These are phyloP conservation scores for Ernsta delagoae DNA, from an alignment of 2,888 invertebrate genomes.

Conservation along the genomic window DNA sequence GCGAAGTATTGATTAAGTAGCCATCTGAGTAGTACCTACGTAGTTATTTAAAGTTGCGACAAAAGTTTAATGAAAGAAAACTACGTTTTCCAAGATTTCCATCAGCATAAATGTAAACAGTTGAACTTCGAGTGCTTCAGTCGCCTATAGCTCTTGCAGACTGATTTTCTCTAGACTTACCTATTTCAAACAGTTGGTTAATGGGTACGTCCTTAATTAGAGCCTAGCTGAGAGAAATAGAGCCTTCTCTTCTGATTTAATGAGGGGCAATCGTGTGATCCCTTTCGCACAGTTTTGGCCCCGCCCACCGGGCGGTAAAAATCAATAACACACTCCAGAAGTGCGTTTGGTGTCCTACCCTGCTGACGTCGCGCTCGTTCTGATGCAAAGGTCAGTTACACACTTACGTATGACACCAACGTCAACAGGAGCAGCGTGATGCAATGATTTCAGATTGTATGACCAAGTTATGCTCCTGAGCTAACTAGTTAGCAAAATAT, in stretches of 20 bases:
- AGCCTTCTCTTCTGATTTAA: slow-evolving; percentile 80
- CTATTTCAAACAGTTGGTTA: slow-evolving; percentile 83
- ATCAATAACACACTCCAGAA: slow-evolving; percentile 83
- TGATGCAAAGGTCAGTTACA: slow-evolving; percentile 50
- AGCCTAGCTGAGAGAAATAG: slow-evolving; percentile 74
- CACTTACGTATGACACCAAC: slow-evolving; percentile 14
- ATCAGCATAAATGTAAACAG: slow-evolving; percentile 32
- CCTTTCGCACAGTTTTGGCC: slow-evolving; percentile 80
- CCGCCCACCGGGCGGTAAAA: slow-evolving; percentile 82
- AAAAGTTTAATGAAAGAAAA: slow-evolving; percentile 34
- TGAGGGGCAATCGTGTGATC: slow-evolving; percentile 80
- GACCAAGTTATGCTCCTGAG: neutral
- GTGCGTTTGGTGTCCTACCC: slow-evolving; percentile 79
- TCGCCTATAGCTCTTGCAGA: slow-evolving; percentile 68
- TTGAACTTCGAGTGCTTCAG: slow-evolving; percentile 38
- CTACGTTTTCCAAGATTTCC: slow-evolving; percentile 34
- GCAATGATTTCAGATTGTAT: slow-evolving; percentile 3
- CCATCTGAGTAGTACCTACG: slow-evolving; percentile 1
- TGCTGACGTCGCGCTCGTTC: slow-evolving; percentile 68
- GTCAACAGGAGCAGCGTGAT: slow-evolving; percentile 2
- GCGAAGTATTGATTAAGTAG: neutral
- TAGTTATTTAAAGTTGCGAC: slow-evolving; percentile 29
- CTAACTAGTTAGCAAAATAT: no score
- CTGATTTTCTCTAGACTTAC: slow-evolving; percentile 72
- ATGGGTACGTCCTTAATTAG: slow-evolving; percentile 83